Conservation (phyloP, 30 jellyfish, hydroid and myxozoan species). For the Haliclystus octoradiatus region DNA sequence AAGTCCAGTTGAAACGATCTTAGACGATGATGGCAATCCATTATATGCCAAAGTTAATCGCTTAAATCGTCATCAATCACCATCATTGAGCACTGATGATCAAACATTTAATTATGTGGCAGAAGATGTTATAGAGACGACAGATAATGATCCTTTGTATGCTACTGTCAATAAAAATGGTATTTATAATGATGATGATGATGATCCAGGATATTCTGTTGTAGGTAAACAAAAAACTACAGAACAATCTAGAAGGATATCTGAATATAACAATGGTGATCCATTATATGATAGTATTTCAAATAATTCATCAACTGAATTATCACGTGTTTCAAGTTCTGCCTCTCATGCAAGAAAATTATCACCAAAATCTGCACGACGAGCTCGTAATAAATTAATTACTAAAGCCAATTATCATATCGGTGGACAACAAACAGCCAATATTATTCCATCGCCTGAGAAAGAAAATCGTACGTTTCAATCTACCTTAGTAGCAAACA, state of each 20-base stretch:
- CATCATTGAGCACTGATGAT: too few species aligned
- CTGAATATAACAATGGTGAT: neutral
- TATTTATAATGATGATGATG: neutral
- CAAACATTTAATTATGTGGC: too few species aligned
- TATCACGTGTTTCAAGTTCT: neutral
- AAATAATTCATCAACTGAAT: neutral
- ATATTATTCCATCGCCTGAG: neutral
- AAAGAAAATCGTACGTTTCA: neutral
- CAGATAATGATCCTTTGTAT: too few species aligned
- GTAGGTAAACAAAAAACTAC: neutral
- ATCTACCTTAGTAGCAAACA: neutral
- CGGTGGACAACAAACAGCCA: neutral
- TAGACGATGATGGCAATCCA: neutral
- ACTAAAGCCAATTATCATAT: neutral
- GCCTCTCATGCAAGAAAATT: neutral
- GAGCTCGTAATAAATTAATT: neutral
- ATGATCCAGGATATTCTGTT: neutral
- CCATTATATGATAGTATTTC: neutral
- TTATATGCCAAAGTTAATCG: neutral
- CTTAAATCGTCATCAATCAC: too few species aligned
- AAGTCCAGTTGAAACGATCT: neutral
- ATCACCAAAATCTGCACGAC: neutral
- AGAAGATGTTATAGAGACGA: too few species aligned
- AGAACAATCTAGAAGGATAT: neutral
- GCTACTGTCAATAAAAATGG: neutral